Evolutionary conservation across 92 coral and sea anemone genomes (phyloP), one percentile per base, ranked within the genome.

Genomic region (Epizoanthus stellaris): DNA sequence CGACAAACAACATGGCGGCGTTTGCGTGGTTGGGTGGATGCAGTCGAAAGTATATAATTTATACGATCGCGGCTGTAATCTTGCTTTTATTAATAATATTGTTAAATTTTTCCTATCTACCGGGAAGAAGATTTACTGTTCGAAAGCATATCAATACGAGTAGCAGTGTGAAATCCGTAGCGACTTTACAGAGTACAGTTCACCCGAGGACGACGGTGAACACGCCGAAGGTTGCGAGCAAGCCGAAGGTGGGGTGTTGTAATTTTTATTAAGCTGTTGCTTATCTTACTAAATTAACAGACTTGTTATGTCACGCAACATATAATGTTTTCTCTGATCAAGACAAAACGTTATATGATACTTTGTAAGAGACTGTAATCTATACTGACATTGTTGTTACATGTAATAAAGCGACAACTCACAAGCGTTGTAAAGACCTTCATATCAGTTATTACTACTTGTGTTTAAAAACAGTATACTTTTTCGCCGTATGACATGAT

Each of bases 121-220:
- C 83, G 6, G 83, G 83, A 59, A 79, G 83, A 21, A 79, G 83
- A 61, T 79, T 79, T 20, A 63, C 61, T 62, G 61, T 79, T 45
- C 16, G 72, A 13, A 79, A 45, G 17, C 47, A 63, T 45, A 79
- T 79, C 9, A 79, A 79, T 58, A 30, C 16, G 21, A 79, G 72
- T 56, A 64, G 58, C 15, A 79, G 72, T 62, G 21, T 52, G 21
- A 79, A 79, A 63, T n/a, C 69, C 36, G 23, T 70, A 3, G 38
- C 42, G 39, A 79, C 38, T 6, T 62, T 40, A 16, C 8, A 39
- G 30, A 21, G 8, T 20, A 20, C 71, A 5, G 38, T 21, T 12
- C 17, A 17, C 10, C 4, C 71, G 21, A 63, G 16, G 19, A 7
- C 25, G 15, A 79, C 71, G 42, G 36, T 30, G 36, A 62, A 70